A percentile compares a stretch with the other conserved stretches of the same genome.
phyloP scores from a whole-genome alignment of 2,797 vertebrate genomes.

The Tenualosa thibaudeaui region DNA sequence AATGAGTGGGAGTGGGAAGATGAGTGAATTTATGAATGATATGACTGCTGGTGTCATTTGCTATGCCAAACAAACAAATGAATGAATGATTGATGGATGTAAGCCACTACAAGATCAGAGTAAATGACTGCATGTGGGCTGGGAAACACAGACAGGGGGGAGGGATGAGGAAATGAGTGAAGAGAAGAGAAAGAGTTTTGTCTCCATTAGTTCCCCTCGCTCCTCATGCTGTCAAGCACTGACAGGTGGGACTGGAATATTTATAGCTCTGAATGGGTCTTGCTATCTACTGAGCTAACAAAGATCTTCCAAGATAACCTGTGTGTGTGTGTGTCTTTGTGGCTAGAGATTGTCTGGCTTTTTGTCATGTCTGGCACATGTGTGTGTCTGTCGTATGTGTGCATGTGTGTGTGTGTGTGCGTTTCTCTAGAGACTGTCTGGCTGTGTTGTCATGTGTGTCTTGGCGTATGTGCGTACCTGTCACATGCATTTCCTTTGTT shows the following conservation, averaged over 20 bases:
- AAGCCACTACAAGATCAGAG: neutral
- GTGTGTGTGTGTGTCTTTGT: conserved; percentile 27
- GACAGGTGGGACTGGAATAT: neutral
- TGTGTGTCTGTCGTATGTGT: neutral
- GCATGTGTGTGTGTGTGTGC: neutral
- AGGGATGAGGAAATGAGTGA: neutral
- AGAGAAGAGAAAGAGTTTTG: neutral
- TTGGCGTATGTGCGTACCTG: neutral
- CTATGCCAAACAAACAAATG: too few relatives aligned
- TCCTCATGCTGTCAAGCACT: neutral
- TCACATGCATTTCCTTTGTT: neutral
- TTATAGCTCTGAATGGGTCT: conserved; percentile 10
- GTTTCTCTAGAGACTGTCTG: neutral
- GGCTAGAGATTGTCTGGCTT: too few relatives aligned
- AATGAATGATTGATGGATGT: neutral
- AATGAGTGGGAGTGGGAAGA: neutral
- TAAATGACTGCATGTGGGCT: neutral
- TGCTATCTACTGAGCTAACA: neutral
- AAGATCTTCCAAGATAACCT: neutral
- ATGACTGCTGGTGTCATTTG: too few relatives aligned
- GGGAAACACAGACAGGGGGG: neutral
- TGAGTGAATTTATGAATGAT: too few relatives aligned
- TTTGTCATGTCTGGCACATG: neutral
- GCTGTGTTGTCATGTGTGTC: neutral
- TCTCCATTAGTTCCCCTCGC: neutral